A percentile compares a stretch with the other conserved stretches of the same genome.
Evolutionary conservation across 2,797 vertebrate species (phyloP).

Genomic region (Iguana delicatissima): DNA sequence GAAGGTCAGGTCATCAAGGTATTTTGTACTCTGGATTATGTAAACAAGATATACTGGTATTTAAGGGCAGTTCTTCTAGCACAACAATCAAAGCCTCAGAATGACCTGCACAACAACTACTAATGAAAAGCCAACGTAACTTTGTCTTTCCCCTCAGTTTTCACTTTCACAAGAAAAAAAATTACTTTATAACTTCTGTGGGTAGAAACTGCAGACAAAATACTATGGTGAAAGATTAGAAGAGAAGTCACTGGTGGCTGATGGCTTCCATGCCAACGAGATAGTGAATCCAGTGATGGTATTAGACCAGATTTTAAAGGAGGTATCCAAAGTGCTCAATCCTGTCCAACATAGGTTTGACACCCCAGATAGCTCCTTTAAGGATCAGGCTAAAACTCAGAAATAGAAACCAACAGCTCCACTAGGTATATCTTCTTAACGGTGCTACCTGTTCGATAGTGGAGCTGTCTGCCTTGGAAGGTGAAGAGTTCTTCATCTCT

Average conservation of each 20-base stretch:
- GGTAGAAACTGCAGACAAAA: neutral
- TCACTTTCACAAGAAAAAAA: neutral
- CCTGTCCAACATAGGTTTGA: no score
- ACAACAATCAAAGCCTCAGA: neutral
- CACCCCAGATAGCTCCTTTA: no score
- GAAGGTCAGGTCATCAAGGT: slow-evolving; percentile 61
- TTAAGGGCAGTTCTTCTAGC: neutral
- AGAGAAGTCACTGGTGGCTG: neutral
- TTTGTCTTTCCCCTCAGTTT: neutral
- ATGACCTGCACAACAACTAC: neutral
- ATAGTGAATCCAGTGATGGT: no score
- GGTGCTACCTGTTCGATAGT: neutral
- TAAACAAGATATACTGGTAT: neutral
- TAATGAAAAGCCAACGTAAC: neutral
- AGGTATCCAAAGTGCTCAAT: no score
- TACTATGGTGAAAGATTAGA: neutral
- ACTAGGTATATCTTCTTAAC: neutral
- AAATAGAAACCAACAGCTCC: no score
- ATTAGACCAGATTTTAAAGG: no score
- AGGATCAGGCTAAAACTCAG: no score
- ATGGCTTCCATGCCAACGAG: no score
- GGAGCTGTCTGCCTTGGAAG: neutral
- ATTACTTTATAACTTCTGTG: neutral
- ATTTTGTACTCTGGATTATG: neutral
- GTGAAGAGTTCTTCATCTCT: neutral